Base-by-base conservation (phyloP, 2,888 invertebrate genomes). In the Thecophora atra region DNA sequence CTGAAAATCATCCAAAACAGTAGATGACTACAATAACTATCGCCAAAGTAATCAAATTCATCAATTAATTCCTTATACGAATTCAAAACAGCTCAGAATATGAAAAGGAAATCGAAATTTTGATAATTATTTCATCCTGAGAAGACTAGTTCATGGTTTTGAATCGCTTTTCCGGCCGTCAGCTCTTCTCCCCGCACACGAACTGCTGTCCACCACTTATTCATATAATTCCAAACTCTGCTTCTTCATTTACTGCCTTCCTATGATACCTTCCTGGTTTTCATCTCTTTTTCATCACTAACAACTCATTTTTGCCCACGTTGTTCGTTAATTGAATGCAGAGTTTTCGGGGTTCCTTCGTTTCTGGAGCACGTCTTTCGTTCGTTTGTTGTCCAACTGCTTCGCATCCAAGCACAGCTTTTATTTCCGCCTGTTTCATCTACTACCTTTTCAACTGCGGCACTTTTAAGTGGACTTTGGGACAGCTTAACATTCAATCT, bases 401-500 rank as follows among this genome's bases (percentile, higher is more conserved):
- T 21, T n/a, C 56, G 19, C 56, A 56, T 13, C 24, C 17, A 5
- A 19, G 8, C 37, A 63, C 63, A 17, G 13, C n/a, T n/a, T n/a
- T n/a, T n/a, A 47, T n/a, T n/a, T 15, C 47, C 47, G 47, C 47
- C 47, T 47, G 11, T 47, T 47, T 17, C 17, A 47, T 47, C n/a
- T 30, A 24, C 28, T 44, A 28, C 60, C 28, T 60, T 60, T 26
- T 30, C 5, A 47, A n/a, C 56, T 13, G 63, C 64, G 42, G 64
- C 44, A 47, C 15, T 26, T 67, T 37, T 56, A 28, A 62, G 51
- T 63, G 44, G 52, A 37, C 26, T 70, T 70, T 63, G 8, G 47
- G 63, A 26, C 30, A 63, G 54, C 51, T 70, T 63, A 70, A 70
- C 70, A 52, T 70, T 70, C 62, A 70, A 70, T 70, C 62, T 63